Conservation (phyloP, 2,888 invertebrate species). For the Acronicta leporina region DNA sequence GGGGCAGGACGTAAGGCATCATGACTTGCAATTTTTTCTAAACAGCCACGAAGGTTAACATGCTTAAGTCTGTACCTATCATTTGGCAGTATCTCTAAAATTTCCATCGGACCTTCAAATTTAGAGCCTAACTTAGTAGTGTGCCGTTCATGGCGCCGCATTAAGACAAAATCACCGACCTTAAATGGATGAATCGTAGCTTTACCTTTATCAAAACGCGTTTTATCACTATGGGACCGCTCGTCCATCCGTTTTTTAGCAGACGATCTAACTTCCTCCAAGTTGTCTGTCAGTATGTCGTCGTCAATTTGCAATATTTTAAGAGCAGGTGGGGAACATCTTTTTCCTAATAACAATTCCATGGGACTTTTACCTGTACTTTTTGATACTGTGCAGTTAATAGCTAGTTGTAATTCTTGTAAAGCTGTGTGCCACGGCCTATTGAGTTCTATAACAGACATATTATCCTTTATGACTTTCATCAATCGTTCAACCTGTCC, state of each 20-base stretch:
- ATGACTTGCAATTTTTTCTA: conserved; percentile 13
- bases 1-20: conserved; percentile 4
- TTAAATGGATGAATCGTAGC: neutral
- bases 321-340: conserved; percentile 7
- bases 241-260: conserved; percentile 9
- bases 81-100: conserved; percentile 7
- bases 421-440: conserved; percentile 6
- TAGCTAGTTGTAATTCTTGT: conserved; percentile 2
- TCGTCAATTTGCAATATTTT: conserved; percentile 1
- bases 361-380: conserved; percentile 2
- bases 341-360: conserved; percentile 1
- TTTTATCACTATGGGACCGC: conserved; percentile 3
- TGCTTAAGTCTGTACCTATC: conserved; percentile 7
- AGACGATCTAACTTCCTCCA: neutral
- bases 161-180: conserved; percentile 6
- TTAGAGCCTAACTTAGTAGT: conserved; percentile 8
- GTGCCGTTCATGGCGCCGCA: conserved; percentile 5
- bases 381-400: neutral
- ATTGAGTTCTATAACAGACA: conserved; percentile 6
- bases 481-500: too few relatives aligned
- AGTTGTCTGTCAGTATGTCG: neutral
- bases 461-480: too few relatives aligned
- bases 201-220: conserved; percentile 8
- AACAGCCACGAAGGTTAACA: neutral
- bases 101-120: conserved; percentile 12